These are phyloP conservation scores for Zaprionus bogoriensis DNA, from an alignment of 2,888 invertebrate genomes.

Conservation along the genomic window DNA sequence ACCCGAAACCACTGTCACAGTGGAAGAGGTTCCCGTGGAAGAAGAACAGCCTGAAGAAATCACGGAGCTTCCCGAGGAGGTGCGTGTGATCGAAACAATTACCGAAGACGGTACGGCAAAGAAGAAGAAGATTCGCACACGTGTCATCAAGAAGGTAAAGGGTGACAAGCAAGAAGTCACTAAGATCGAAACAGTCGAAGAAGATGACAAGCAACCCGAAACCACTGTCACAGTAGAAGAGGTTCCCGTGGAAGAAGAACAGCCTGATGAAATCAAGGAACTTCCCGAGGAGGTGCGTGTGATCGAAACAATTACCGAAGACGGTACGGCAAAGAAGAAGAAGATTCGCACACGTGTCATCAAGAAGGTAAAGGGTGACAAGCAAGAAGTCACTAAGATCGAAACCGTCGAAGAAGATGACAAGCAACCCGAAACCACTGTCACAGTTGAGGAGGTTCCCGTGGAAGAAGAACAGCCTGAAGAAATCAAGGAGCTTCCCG, in stretches of 20 bases:
- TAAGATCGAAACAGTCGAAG: slow-evolving; percentile 44
- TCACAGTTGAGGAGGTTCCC: slow-evolving; percentile 36
- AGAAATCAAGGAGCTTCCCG: slow-evolving; percentile 32
- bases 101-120: slow-evolving; percentile 39
- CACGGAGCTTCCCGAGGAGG: slow-evolving; percentile 35
- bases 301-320: slow-evolving; percentile 33
- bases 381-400: slow-evolving; percentile 50
- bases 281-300: slow-evolving; percentile 44
- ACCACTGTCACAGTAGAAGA: slow-evolving; percentile 41
- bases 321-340: slow-evolving; percentile 43
- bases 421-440: slow-evolving; percentile 39
- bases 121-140: slow-evolving; percentile 43
- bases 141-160: slow-evolving; percentile 41
- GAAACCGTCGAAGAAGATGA: slow-evolving; percentile 50
- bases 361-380: slow-evolving; percentile 50
- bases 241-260: slow-evolving; percentile 13
- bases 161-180: slow-evolving; percentile 44
- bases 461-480: slow-evolving; percentile 20
- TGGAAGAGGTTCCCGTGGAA: slow-evolving; percentile 27
- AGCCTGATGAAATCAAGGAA: slow-evolving; percentile 26
- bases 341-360: slow-evolving; percentile 47
- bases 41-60: slow-evolving; percentile 22
- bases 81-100: slow-evolving; percentile 32
- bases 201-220: slow-evolving; percentile 37
- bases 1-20: slow-evolving; percentile 37